Percentiles rank a stretch among this genome's conserved stretches.
Evolutionary conservation across 2,113 vertebrate genomes (phyloP).

Genomic region (Anarrhichthys ocellatus): DNA sequence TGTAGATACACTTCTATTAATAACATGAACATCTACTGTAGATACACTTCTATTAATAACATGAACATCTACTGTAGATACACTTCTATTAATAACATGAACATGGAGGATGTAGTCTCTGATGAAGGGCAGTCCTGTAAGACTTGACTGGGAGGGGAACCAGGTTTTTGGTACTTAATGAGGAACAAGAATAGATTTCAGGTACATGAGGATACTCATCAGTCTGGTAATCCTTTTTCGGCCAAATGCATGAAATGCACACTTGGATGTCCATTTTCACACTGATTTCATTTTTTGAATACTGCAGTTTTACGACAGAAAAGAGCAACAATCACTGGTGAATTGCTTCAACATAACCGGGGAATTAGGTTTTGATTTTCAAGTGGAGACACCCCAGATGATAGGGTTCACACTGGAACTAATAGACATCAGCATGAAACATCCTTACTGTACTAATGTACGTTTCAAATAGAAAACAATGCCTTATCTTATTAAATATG

Average conservation of each 20-base stretch:
- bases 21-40: too few species aligned
- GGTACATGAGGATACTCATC: conserved; percentile 22
- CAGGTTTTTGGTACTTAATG: conserved; percentile 26
- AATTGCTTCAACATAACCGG: background rate
- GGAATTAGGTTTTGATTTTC: background rate
- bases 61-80: too few species aligned
- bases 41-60: background rate
- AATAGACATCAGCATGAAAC: too few species aligned
- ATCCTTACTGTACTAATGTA: too few species aligned
- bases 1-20: background rate
- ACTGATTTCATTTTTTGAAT: background rate
- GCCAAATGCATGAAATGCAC: conserved; percentile 13
- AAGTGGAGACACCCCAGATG: too few species aligned
- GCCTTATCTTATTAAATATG: too few species aligned
- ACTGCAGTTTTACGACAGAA: background rate
- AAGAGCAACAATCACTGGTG: background rate
- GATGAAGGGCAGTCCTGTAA: conserved; percentile 3
- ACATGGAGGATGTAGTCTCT: background rate
- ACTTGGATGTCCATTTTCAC: background rate
- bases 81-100: background rate
- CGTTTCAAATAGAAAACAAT: too few species aligned
- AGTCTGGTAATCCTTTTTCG: background rate
- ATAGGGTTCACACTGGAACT: too few species aligned
- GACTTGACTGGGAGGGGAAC: background rate
- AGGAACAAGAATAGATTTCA: conserved; percentile 18